Percentiles rank a stretch among this genome's conserved stretches.
Conservation (phyloP, 2,113 vertebrate species). For the Raphicerus campestris region DNA sequence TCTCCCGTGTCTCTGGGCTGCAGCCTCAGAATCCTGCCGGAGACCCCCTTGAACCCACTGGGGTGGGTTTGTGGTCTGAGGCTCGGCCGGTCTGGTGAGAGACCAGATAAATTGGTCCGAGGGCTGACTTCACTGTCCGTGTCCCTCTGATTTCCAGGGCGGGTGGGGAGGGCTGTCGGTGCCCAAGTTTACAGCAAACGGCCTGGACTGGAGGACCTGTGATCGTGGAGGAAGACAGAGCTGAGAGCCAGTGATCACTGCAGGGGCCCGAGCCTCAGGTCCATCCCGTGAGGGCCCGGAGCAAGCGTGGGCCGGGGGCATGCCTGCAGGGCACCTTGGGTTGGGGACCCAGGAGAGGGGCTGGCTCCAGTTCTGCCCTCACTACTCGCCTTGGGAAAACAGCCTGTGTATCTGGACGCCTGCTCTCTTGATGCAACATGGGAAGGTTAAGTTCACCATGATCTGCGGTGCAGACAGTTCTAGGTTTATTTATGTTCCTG, state of each 20-base stretch:
- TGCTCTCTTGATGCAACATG: background rate
- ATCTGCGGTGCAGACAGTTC: background rate
- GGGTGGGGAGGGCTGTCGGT: background rate
- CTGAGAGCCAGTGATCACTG: background rate
- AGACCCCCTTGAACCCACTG: rapidly evolving
- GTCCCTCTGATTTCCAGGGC: background rate
- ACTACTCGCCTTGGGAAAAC: background rate
- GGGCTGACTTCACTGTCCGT: rapidly evolving
- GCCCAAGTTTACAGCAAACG: background rate
- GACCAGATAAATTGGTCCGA: background rate
- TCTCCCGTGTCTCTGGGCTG: background rate
- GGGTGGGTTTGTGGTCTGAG: background rate
- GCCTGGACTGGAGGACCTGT: background rate
- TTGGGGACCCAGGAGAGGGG: too few relatives aligned
- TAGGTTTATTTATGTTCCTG: background rate
- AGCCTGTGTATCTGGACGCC: too few relatives aligned
- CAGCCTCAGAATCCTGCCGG: background rate
- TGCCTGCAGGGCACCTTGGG: background rate
- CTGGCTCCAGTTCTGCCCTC: background rate
- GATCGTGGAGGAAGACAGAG: background rate
- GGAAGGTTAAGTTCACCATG: too few relatives aligned
- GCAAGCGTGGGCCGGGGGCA: too few relatives aligned
- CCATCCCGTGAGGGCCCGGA: rapidly evolving
- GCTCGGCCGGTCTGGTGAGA: rapidly evolving
- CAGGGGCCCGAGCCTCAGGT: background rate